Percentiles rank a stretch among this genome's conserved stretches.
phyloP scores from a whole-genome alignment of 2,888 invertebrate species.

The Syrista parreyssii region DNA sequence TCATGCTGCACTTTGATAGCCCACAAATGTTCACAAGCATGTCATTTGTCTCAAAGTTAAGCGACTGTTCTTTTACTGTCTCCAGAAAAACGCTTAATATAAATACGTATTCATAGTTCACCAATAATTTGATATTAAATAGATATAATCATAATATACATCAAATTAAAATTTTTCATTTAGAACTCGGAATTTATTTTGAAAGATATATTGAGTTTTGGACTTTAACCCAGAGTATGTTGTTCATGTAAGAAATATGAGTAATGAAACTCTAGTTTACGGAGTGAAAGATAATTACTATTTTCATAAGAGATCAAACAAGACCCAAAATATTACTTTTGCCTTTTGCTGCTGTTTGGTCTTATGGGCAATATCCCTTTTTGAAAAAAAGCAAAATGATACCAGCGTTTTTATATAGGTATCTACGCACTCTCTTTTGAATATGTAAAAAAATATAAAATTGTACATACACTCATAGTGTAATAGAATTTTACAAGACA shows the following conservation, averaged over 20 bases:
- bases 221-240: too few species aligned
- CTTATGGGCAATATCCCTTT: background rate
- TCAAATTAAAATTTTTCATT: background rate
- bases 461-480: background rate
- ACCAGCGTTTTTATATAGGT: background rate
- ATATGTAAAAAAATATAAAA: background rate
- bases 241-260: too few species aligned
- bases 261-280: too few species aligned
- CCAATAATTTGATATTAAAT: background rate
- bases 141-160: background rate
- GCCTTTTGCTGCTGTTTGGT: background rate
- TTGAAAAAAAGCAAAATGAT: background rate
- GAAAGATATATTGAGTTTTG: too few species aligned
- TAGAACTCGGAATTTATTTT: too few species aligned
- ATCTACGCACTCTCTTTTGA: background rate
- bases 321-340: background rate
- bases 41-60: background rate
- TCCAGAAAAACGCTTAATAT: background rate
- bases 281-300: too few species aligned
- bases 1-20: background rate
- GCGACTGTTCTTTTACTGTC: background rate
- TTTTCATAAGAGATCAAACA: too few species aligned
- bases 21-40: background rate
- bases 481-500: background rate
- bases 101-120: background rate